A percentile compares a stretch with the other conserved stretches of the same genome.
Conservation (phyloP, 1,140 invertebrate genomes). For the Hypsibius dujardini region DNA sequence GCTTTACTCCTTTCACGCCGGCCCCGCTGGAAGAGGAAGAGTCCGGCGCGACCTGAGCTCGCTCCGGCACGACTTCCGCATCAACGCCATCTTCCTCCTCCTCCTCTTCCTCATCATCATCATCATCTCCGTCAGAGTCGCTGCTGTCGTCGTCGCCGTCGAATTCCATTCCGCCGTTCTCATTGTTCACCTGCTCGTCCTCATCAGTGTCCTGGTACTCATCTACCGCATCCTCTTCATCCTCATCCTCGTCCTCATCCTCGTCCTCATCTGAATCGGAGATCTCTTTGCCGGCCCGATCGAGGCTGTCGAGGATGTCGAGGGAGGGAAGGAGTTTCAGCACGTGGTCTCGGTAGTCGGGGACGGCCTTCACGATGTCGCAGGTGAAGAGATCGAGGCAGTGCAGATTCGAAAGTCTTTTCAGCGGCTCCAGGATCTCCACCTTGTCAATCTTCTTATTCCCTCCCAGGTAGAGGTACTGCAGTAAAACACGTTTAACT, state of each 20-base stretch:
- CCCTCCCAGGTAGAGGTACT: background rate
- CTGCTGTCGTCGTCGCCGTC: background rate
- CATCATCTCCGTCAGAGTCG: background rate
- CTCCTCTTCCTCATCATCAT: background rate
- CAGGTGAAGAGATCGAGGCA: background rate
- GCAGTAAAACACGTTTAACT: too few relatives aligned
- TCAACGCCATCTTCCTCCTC: background rate
- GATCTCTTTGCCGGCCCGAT: slow-evolving; percentile 4
- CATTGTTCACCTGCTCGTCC: background rate
- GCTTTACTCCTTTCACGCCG: background rate
- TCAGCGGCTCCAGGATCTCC: background rate
- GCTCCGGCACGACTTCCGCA: too few relatives aligned
- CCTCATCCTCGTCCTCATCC: background rate
- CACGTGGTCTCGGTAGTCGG: background rate
- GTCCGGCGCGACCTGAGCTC: background rate
- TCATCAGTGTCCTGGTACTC: background rate
- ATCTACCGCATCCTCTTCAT: background rate
- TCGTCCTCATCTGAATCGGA: background rate
- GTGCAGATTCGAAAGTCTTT: background rate
- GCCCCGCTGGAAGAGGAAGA: background rate
- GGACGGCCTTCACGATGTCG: background rate
- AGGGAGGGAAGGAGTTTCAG: background rate
- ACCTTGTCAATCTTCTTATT: background rate
- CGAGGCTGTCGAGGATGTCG: background rate
- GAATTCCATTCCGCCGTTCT: background rate